These are phyloP conservation scores for Pantelozetes paolii DNA, from an alignment of 2,888 invertebrate genomes.

Conservation along the genomic window DNA sequence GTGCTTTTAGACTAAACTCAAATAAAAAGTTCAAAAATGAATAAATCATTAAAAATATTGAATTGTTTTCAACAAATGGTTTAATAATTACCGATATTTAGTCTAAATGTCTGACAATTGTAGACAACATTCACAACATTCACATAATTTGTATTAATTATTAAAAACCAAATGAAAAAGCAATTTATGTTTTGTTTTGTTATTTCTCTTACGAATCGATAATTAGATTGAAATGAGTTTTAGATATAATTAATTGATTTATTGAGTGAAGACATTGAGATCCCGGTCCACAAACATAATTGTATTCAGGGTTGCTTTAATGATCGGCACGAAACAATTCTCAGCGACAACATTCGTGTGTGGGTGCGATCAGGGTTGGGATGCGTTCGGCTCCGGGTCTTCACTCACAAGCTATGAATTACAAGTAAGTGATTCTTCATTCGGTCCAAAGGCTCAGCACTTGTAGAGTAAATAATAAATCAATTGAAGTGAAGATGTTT, in stretches of 20 bases:
- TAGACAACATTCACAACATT: background rate
- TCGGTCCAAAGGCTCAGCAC: background rate
- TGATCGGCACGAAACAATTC: slow-evolving; percentile 30
- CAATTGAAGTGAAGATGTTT: background rate
- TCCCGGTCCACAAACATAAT: slow-evolving; percentile 31
- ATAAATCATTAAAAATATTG: no score
- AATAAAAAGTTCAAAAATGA: no score
- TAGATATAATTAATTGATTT: background rate
- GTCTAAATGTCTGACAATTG: background rate
- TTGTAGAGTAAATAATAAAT: background rate
- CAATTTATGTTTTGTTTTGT: no score
- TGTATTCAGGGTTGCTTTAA: slow-evolving; percentile 29
- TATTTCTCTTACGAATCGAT: no score
- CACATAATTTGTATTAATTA: no score
- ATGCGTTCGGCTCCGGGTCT: background rate
- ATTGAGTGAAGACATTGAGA: slow-evolving; percentile 7
- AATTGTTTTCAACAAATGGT: background rate
- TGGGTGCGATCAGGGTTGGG: background rate
- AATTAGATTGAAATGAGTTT: background rate
- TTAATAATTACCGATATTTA: background rate
- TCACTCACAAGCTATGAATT: background rate
- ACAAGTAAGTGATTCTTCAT: background rate
- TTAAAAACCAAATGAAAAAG: no score
- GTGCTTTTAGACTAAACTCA: no score
- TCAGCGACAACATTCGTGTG: slow-evolving; percentile 25